Evolutionary conservation across 2,797 vertebrate species (phyloP), one percentile per base, ranked within the genome.

Genomic region (Sphenodon punctatus): DNA sequence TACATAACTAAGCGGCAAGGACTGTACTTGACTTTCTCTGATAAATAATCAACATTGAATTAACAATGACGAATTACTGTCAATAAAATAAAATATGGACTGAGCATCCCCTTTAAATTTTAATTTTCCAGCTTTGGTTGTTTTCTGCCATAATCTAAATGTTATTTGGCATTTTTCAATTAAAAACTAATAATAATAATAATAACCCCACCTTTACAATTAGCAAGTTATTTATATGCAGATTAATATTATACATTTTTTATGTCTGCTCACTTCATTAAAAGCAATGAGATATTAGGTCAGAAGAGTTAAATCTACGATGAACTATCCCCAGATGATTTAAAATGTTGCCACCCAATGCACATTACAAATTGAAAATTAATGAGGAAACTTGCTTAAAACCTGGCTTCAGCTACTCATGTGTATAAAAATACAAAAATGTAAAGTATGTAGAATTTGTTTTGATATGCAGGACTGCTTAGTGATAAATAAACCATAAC

Each of bases 351-450:
- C 67, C 80, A 82, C 67, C 87, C 46, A 88, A 85, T 55, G 63
- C 34, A 84, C 61, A 86, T 74, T 89, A 86, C 67, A 92, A 94
- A 91, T 74, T 80, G 88, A 93, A 96, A 95, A 94, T 83, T 91
- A 94, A 94, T 72, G 82, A 92, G 81, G 27, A 90, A 92, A 89
- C 60, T 74, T 91, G 73, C 66, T 91, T 87, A 80, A 92, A 95
- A 93, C 90, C 75, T 91, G 67, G 74, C 48, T 94, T 65, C 30
- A 61, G 49, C 67, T 84, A 87, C 79, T 75, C 67, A 85, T 53
- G 79, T 78, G 59, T 23, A 83, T 76, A 59, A 83, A 38, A 86
- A 8, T 34, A 36, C 36, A 36, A 58, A 79, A 91, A 80, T 53
- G 83, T 84, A 90, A 91, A 75, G 69, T 55, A 78, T 59, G 83